phyloP scores from a whole-genome alignment of 2,113 vertebrate genomes.

The Antechinus stuartii region DNA sequence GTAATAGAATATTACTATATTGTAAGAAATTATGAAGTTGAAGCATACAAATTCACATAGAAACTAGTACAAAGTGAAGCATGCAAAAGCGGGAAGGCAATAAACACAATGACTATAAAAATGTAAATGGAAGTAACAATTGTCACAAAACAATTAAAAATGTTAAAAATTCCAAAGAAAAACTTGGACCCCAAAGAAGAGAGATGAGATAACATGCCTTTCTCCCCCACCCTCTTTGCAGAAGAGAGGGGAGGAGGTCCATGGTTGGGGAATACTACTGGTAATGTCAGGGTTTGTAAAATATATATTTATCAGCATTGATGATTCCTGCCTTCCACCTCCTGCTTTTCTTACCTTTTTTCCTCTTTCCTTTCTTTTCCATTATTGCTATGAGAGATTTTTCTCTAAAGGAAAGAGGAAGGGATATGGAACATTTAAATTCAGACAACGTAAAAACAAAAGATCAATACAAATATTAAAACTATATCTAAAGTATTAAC shows the following conservation, averaged over 20 bases:
- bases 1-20: neutral
- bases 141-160: neutral
- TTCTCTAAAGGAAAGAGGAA: neutral
- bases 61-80: neutral
- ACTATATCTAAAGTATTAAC: neutral
- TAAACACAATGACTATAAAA: neutral
- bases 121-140: neutral
- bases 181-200: neutral
- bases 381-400: neutral
- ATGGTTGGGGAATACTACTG: neutral
- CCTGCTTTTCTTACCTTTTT: neutral
- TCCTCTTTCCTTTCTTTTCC: too few species aligned
- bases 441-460: neutral
- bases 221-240: neutral
- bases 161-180: neutral
- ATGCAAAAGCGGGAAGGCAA: neutral
- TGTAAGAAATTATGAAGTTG: neutral
- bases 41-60: neutral
- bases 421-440: neutral
- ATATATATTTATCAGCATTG: neutral
- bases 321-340: neutral
- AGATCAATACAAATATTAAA: neutral
- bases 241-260: neutral
- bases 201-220: rapidly evolving
- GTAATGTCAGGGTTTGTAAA: neutral